Conservation (phyloP, 2,113 vertebrate species). For the Limanda limanda region DNA sequence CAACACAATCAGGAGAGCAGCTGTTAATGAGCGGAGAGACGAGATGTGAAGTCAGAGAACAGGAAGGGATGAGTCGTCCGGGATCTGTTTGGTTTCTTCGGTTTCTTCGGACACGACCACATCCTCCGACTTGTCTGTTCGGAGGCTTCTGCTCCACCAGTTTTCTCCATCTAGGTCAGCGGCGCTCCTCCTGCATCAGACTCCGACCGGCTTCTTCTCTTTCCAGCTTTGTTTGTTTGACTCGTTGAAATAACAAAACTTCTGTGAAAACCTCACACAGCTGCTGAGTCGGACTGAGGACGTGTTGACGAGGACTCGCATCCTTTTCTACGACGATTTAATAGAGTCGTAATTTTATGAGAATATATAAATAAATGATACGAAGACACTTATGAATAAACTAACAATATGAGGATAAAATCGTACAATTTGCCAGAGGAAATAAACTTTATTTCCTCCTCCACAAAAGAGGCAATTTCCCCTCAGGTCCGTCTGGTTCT, state of each 20-base stretch:
- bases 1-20: neutral
- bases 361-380: no score
- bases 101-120: neutral
- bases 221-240: neutral
- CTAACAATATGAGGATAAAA: no score
- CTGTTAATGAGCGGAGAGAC: conserved; percentile 2
- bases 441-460: no score
- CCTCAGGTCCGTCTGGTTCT: no score
- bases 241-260: neutral
- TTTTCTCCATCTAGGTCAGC: neutral
- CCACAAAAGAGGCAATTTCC: no score
- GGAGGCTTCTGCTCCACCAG: neutral
- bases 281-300: no score
- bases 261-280: no score
- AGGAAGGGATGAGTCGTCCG: conserved; percentile 1
- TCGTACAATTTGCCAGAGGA: no score
- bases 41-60: neutral
- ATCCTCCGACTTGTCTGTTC: neutral
- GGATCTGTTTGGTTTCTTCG: neutral
- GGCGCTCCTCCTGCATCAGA: neutral
- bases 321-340: no score
- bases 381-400: no score
- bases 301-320: no score
- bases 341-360: no score
- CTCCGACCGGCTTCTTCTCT: neutral